Base-by-base conservation (phyloP, 2,888 invertebrate genomes). In the Tupiocoris notatus region DNA sequence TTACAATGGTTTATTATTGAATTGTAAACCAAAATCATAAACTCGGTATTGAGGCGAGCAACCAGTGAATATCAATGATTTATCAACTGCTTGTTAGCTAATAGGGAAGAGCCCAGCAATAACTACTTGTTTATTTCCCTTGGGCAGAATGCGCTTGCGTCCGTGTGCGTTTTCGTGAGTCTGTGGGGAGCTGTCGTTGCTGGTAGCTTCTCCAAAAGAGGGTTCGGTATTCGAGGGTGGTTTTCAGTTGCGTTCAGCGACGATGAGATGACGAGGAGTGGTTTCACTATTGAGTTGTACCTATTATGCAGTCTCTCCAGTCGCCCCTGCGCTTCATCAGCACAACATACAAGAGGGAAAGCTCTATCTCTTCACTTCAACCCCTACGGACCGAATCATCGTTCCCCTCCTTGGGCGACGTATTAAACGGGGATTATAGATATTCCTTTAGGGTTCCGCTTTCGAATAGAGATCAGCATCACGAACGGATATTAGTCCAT, bases 341-440 rank as follows among this genome's bases (percentile, higher is more conserved):
- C 64, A 7, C n/a, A 7, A 9, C n/a, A 23, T 64, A 39, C 6
- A 39, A 39, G 39, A 39, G 39, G 39, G 39, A 39, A 12, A 39
- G 39, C 39, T 39, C 39, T 39, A 39, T 39, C 39, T 39, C 39
- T 39, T 39, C 39, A 39, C 39, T 39, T 39, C 39, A 39, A 39
- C 39, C 39, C 39, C 39, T 39, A 3, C 12, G 39, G 12, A 39
- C 6, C 6, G 39, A 12, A 39, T 7, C n/a, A 12, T 39, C 39
- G 39, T 64, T 64, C 64, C 63, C 23, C 25, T n/a, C 18, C 23
- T 16, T 64, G 24, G 9, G 64, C 25, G 64, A 64, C 64, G 64
- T 64, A 64, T 64, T 64, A 64, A 64, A 64, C 64, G 64, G 64
- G 64, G 64, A 64, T 64, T 64, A 64, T 39, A 39, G 39, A 39